These are phyloP conservation scores for Gobio gobio DNA, from an alignment of 2,113 vertebrate species.

Conservation along the genomic window DNA sequence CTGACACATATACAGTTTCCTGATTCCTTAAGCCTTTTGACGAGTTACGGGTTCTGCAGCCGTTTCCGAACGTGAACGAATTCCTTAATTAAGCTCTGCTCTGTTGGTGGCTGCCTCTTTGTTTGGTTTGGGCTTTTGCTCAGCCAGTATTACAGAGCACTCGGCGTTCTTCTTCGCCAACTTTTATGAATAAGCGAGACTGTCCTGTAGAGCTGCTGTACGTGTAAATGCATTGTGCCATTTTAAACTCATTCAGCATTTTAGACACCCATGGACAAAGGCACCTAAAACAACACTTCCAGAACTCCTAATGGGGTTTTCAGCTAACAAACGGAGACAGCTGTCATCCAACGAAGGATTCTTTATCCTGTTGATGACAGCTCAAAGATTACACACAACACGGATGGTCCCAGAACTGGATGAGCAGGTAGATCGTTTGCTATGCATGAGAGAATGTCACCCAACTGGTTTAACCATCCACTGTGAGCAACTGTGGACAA, in stretches of 20 bases:
- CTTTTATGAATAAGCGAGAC: slow-evolving; percentile 64
- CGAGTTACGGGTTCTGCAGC: slow-evolving; percentile 50
- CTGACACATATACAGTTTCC: slow-evolving; percentile 28
- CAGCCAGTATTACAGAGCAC: slow-evolving; percentile 56
- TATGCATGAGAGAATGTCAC: slow-evolving; percentile 62
- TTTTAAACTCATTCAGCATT: not conserved
- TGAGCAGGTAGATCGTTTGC: slow-evolving; percentile 40
- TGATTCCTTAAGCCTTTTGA: slow-evolving; percentile 39
- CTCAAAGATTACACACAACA: slow-evolving; percentile 27
- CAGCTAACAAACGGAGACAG: not conserved
- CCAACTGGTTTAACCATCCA: slow-evolving; percentile 63
- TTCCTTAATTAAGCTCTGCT: slow-evolving; percentile 72
- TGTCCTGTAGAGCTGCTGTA: slow-evolving; percentile 53
- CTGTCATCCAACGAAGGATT: slow-evolving; percentile 32
- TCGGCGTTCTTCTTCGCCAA: slow-evolving; percentile 46
- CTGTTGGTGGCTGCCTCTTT: slow-evolving; percentile 60
- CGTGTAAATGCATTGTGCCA: slow-evolving; percentile 17
- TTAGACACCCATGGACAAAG: not conserved
- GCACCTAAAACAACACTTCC: slow-evolving; percentile 1
- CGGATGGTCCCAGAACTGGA: slow-evolving; percentile 56
- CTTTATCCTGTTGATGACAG: slow-evolving; percentile 33
- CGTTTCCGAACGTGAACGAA: slow-evolving; percentile 51
- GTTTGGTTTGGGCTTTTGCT: slow-evolving; percentile 57
- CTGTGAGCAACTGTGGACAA: not conserved
- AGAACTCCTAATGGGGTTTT: not conserved